phyloP scores from a whole-genome alignment of 2,888 invertebrate species.

The Phengaris arion region DNA sequence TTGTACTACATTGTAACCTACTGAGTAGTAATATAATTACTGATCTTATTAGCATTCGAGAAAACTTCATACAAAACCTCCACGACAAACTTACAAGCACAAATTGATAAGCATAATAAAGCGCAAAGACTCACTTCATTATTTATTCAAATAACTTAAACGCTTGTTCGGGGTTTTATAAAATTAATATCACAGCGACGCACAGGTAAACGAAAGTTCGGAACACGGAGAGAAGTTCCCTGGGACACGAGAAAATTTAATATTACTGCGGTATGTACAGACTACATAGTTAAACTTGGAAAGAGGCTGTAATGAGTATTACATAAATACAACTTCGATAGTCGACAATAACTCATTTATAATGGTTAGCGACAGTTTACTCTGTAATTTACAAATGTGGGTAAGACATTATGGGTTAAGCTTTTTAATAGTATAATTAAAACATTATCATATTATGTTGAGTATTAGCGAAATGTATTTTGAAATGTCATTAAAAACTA shows the following conservation, averaged over 20 bases:
- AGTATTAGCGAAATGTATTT: no score
- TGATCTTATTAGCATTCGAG: not conserved
- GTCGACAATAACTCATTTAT: conserved; percentile 14
- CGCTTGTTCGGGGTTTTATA: conserved; percentile 55
- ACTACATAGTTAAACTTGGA: conserved; percentile 39
- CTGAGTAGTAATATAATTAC: not conserved
- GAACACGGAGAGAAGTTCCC: conserved; percentile 56
- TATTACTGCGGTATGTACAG: conserved; percentile 54
- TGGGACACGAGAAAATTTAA: conserved; percentile 68
- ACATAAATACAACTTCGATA: conserved; percentile 30
- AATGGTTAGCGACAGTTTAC: not conserved
- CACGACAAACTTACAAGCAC: conserved; percentile 13
- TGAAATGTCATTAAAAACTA: no score
- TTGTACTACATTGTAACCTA: not conserved
- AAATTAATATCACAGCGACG: conserved; percentile 62
- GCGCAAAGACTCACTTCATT: not conserved
- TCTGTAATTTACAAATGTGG: not conserved
- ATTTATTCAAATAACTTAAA: conserved; percentile 52
- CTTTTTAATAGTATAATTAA: no score
- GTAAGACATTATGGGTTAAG: not conserved
- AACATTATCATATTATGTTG: no score
- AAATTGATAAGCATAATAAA: conserved; percentile 12
- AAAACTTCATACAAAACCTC: conserved; percentile 9
- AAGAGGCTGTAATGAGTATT: conserved; percentile 40
- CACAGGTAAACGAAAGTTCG: conserved; percentile 63